Evolutionary conservation across 2,797 vertebrate genomes (phyloP), one percentile per base, ranked within the genome.

Genomic region (Paguma larvata): DNA sequence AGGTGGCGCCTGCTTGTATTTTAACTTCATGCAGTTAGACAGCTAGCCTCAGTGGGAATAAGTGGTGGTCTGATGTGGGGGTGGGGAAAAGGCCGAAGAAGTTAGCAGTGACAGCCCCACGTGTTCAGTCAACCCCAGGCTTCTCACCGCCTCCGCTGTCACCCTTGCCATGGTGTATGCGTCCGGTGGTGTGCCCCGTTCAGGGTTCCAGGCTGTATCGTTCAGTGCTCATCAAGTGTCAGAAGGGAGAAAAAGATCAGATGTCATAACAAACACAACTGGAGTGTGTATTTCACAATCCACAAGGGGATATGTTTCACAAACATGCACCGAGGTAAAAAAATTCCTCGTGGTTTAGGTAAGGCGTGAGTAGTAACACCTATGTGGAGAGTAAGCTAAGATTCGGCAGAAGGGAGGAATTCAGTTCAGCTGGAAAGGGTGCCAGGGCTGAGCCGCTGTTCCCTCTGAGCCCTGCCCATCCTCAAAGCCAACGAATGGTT

Each of bases 361-460:
- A 85, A 96, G 63, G 38, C 48, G 38, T 80, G 62, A 72, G 14
- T 95, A 56, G 14, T 96, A 72, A 82, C 63, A 68, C 46, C 72
- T 91, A 68, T 25, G 6, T 23, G 65, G 63, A 62, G 51, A 51
- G 32, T 46, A 59, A 48, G 82, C 19, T 56, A 48, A 78, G 77
- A 75, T 85, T 89, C 89, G 93, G 38, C 93, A 44, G 87, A 90
- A 96, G 56, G 65, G 82, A 56, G 25, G 27, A 77, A 56, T 75
- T 95, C 86, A 90, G 51, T 77, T 6, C 56, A n/a, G 13, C 56
- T 90, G 32, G 38, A 86, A 83, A 79, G 41, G 56, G 48, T 34
- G 27, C 25, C 59, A 16, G 25, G 34, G n/a, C 46, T 72, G 46
- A 34, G 68, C 21, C 48, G 1, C 44, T 56, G 25, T 79, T n/a